Conservation (phyloP, 2,113 vertebrate species). For the Mus pahari region DNA sequence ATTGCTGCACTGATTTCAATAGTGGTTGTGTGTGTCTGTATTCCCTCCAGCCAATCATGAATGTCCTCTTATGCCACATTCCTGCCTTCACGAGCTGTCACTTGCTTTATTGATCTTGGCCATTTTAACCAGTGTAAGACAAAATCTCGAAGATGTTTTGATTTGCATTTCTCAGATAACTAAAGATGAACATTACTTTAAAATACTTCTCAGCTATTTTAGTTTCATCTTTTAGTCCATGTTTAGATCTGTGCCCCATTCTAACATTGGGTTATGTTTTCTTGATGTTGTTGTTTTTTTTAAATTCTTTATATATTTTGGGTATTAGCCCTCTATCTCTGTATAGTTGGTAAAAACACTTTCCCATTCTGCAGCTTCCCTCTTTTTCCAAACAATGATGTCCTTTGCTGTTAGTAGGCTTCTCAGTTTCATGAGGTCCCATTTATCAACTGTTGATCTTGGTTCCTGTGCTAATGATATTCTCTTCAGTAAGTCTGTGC, state of each 20-base stretch:
- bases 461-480: not conserved
- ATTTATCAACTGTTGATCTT: not conserved
- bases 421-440: not conserved
- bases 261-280: not conserved
- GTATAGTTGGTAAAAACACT: not conserved
- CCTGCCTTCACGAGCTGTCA: not conserved
- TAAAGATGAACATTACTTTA: not conserved
- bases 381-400: not conserved
- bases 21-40: not conserved
- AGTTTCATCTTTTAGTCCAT: not conserved
- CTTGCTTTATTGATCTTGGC: not conserved
- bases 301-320: not conserved
- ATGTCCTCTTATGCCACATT: not conserved
- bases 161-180: not conserved
- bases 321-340: not conserved
- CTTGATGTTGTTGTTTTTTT: not conserved
- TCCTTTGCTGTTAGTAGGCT: not conserved
- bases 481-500: not conserved
- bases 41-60: not conserved
- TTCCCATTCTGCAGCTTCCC: not conserved
- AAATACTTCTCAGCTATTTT: not conserved
- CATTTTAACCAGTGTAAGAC: not conserved
- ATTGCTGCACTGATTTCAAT: not conserved
- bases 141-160: not conserved
- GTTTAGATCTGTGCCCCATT: not conserved